Evolutionary conservation across 2,797 vertebrate species (phyloP).

Genomic region (Gephyroberyx darwinii): DNA sequence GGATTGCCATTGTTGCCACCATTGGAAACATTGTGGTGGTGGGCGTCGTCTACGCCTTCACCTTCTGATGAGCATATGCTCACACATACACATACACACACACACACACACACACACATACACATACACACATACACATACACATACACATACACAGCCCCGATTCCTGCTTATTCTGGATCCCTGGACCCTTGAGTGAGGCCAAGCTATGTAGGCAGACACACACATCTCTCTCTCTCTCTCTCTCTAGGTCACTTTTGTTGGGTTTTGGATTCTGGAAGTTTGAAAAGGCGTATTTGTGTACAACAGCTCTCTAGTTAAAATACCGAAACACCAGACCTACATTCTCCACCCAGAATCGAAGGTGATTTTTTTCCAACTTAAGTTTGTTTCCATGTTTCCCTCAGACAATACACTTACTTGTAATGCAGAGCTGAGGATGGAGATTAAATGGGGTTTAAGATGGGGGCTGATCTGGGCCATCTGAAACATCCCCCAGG

Average conservation of each 20-base stretch:
- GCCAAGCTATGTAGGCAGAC: constrained; percentile 38
- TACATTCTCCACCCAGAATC: constrained; percentile 35
- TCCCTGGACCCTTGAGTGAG: constrained; percentile 37
- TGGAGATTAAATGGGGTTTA: constrained; percentile 63
- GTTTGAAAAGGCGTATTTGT: constrained; percentile 37
- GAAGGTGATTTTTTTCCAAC: constrained; percentile 22
- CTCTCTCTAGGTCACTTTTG: constrained; percentile 31
- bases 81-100: neutral
- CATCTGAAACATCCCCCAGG: constrained; percentile 60
- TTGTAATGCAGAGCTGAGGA: constrained; percentile 54
- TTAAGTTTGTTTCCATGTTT: constrained; percentile 67
- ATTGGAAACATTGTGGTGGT: constrained; percentile 99
- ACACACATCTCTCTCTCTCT: constrained; percentile 5
- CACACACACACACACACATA: neutral
- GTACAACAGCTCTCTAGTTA: constrained; percentile 37
- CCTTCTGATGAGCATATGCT: constrained; percentile 84
- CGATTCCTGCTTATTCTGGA: constrained; percentile 28
- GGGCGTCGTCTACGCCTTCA: constrained; percentile 96
- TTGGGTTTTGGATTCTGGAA: constrained; percentile 34
- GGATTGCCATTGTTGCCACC: constrained; percentile 97
- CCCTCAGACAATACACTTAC: constrained; percentile 45
- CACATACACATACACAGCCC: constrained; percentile 13
- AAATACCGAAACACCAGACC: constrained; percentile 40
- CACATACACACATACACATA: neutral
- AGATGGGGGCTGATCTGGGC: constrained; percentile 59